Base-by-base conservation (phyloP, 1,140 invertebrate genomes). In the Pachyrhynchus sulphureomaculatus region DNA sequence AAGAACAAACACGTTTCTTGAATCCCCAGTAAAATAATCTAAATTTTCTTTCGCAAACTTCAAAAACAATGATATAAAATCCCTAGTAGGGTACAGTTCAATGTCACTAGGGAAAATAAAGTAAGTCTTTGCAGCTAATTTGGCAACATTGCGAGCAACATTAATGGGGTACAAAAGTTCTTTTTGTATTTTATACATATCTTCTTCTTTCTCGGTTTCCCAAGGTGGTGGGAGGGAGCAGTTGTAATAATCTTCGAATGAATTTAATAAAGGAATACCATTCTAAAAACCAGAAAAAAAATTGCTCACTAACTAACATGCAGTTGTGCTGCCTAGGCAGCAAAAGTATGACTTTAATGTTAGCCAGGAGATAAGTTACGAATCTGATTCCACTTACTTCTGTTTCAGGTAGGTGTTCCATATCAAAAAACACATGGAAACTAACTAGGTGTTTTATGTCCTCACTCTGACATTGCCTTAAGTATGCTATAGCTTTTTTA, bases 51-150 rank as follows among this genome's bases (percentile, higher is more conserved):
- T 15, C 4, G 75, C 57, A 74, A 77, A 74, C 12, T 64, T 47
- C 5, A 75, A 34, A 53, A 80, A 78, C 12, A 68, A 62, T 6
- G 41, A 36, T n/a, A 76, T 72, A 21, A 79, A 72, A 36, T 80
- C 60, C 29, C 41, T 60, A 8, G 62, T 64, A 5, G 88, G 87
- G 39, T 88, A 79, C 51, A 92, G 77, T 73, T 92, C 88, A 55
- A 91, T 86, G 72, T 91, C 89, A 3, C 86, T 86, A 0, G 89
- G 89, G 66, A 93, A 77, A 53, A 92, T 83, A 70, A 87, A 84
- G 57, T 80, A 76, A 6, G 87, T 88, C 23, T 71, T 73, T 1
- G 86, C 82, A 12, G 81, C 79, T 37, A 77, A 79, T 58, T 86
- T 79, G 0, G 88, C 88, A 1, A 85, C 83, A 61, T 89, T 89